A percentile compares a stretch with the other conserved stretches of the same genome.
Evolutionary conservation across 2,888 invertebrate genomes (phyloP).

Genomic region (Drosophila paranaensis): DNA sequence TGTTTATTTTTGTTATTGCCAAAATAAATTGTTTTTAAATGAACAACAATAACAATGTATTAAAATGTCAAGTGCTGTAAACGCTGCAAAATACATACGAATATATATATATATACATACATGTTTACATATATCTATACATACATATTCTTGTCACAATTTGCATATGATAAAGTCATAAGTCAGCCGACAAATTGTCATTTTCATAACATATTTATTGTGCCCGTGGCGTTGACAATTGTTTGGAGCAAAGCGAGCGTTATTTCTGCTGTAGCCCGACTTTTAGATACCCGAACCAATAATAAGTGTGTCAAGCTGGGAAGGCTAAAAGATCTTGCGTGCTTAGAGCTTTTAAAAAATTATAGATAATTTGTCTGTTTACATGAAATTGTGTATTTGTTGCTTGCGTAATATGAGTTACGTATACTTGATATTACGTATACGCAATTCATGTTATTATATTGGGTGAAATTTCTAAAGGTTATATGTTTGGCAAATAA

Average conservation of each 20-base stretch:
- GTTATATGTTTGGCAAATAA: too few relatives aligned
- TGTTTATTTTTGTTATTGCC: constrained; percentile 17
- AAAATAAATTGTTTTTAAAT: constrained; percentile 59
- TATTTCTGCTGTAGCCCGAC: constrained; percentile 15
- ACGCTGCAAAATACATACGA: constrained; percentile 1
- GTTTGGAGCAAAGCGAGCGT: constrained; percentile 6
- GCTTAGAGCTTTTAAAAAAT: neutral
- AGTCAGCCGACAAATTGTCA: constrained; percentile 69
- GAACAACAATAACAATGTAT: constrained; percentile 59
- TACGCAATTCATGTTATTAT: too few relatives aligned
- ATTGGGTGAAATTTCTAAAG: too few relatives aligned
- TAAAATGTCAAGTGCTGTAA: constrained; percentile 59
- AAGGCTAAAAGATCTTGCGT: neutral
- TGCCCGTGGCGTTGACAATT: constrained; percentile 40
- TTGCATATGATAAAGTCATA: constrained; percentile 76
- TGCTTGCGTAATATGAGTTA: neutral
- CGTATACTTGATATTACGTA: constrained; percentile 1
- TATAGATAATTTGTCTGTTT: neutral
- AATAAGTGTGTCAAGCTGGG: too few relatives aligned
- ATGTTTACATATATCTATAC: neutral
- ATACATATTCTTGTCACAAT: constrained; percentile 61
- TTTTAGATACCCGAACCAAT: constrained; percentile 20
- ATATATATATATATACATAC: neutral
- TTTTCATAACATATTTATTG: constrained; percentile 67
- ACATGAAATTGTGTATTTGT: neutral